Percentiles rank a stretch among this genome's conserved stretches.
Evolutionary conservation across 2,888 invertebrate genomes (phyloP).

Genomic region (Gymnosoma rotundatum): DNA sequence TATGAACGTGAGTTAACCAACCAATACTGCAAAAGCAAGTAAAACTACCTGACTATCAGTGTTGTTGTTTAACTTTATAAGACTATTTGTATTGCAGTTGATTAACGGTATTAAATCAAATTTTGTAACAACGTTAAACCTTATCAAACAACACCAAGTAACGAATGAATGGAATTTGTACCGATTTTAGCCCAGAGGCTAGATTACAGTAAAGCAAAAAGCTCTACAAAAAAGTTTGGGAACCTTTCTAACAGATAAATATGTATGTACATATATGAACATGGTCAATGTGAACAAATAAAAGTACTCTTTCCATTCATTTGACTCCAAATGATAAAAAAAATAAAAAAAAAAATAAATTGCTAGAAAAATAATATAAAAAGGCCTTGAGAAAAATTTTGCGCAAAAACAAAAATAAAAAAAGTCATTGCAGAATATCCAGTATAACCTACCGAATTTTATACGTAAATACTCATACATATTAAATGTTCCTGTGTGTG

Average conservation of each 20-base stretch:
- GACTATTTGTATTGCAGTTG: no score
- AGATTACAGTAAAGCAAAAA: no score
- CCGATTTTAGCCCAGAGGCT: no score
- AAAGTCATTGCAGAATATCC: not conserved
- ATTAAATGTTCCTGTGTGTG: not conserved
- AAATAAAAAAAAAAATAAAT: not conserved
- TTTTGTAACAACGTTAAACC: no score
- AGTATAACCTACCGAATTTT: not conserved
- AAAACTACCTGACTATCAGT: no score
- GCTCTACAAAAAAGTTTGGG: not conserved
- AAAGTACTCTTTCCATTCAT: not conserved
- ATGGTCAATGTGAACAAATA: constrained; percentile 1
- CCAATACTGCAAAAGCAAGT: no score
- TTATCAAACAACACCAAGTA: no score
- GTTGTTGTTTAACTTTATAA: no score
- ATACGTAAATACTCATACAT: not conserved
- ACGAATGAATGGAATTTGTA: no score
- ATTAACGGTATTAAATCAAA: no score
- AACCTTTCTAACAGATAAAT: not conserved
- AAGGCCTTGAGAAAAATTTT: constrained; percentile 20
- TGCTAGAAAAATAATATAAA: not conserved
- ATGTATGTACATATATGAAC: not conserved
- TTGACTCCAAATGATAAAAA: not conserved
- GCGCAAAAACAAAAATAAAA: constrained; percentile 4
- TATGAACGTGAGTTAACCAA: no score